Conservation (phyloP, 2,113 vertebrate genomes). For the Deroptyus accipitrinus region DNA sequence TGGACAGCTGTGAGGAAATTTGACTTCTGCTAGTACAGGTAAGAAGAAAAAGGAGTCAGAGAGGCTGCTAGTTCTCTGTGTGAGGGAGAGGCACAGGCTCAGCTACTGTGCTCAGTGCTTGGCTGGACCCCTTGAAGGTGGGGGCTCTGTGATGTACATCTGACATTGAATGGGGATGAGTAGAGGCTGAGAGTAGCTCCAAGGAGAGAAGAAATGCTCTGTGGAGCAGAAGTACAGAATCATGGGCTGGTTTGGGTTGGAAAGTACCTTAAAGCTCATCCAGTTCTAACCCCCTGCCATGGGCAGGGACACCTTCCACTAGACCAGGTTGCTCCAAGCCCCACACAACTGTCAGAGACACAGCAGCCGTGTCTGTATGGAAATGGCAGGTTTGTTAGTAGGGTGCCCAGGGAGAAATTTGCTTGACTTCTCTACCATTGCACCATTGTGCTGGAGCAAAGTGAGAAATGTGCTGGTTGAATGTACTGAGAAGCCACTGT, state of each 20-base stretch:
- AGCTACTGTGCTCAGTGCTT: rapidly evolving
- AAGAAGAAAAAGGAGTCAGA: not conserved
- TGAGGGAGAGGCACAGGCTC: not conserved
- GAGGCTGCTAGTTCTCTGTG: rapidly evolving
- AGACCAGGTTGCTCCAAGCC: not conserved
- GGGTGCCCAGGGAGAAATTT: not conserved
- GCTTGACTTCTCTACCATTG: not conserved
- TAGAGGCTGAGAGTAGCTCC: not conserved
- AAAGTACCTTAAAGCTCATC: not conserved
- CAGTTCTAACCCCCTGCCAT: not conserved
- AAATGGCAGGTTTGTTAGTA: not conserved
- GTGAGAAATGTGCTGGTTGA: not conserved
- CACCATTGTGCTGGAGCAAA: rapidly evolving
- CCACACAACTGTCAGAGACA: no score
- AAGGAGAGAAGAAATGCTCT: not conserved
- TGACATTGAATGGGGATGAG: not conserved
- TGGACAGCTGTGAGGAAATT: not conserved
- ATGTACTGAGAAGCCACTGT: rapidly evolving
- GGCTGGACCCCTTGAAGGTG: rapidly evolving
- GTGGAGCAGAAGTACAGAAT: not conserved
- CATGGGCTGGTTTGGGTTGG: not conserved
- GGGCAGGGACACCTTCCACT: not conserved
- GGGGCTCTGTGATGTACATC: not conserved
- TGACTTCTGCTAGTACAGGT: not conserved
- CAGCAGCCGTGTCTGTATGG: not conserved